Evolutionary conservation across 2,113 vertebrate species (phyloP), one percentile per base, ranked within the genome.

Genomic region (Rostratula benghalensis): DNA sequence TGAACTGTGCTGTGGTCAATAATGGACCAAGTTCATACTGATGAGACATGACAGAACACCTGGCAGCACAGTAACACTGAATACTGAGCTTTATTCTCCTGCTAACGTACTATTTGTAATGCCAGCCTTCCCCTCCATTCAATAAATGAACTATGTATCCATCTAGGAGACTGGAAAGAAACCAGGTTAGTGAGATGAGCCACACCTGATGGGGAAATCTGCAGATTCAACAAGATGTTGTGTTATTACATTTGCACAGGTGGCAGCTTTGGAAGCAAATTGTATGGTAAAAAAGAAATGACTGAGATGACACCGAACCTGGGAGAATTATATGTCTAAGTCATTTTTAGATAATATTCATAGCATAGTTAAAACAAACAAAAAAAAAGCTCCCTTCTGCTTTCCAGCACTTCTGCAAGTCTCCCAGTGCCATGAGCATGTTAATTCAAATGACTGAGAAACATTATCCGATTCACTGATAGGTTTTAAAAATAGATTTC

Each of bases 381-480:
- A 28, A 68, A 31, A 68, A 31, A 59, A 51, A 23, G 2, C 41
- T 87, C 46, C 46, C 13, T 82, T 88, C 35, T 70, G 60, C 71
- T 87, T 96, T 97, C 73, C 48, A 41, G 69, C 50, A 53, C 81
- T 91, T 83, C 37, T 73, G 65, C 0, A 0, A 48, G 74, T 74
- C 54, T 92, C 81, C 87, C 50, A 17, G 87, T 43, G 56, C 83
- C 81, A 64, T 81, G 33, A 76, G 35, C 53, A 93, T 89, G 78
- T 94, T 79, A 95, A 65, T 74, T 85, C 57, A 89, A 95, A 65
- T 28, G 65, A 80, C 70, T 89, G 76, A 93, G 81, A 96, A 97
- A 96, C 82, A 74, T 6, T 60, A 89, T 82, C 60, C 53, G 51
- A 71, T 87, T 87, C 87, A 76, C 78, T 37, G 50, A 53, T 43